Evolutionary conservation across 2,113 vertebrate species (phyloP), one percentile per base, ranked within the genome.

Genomic region (Tenebrosternarchus preto): DNA sequence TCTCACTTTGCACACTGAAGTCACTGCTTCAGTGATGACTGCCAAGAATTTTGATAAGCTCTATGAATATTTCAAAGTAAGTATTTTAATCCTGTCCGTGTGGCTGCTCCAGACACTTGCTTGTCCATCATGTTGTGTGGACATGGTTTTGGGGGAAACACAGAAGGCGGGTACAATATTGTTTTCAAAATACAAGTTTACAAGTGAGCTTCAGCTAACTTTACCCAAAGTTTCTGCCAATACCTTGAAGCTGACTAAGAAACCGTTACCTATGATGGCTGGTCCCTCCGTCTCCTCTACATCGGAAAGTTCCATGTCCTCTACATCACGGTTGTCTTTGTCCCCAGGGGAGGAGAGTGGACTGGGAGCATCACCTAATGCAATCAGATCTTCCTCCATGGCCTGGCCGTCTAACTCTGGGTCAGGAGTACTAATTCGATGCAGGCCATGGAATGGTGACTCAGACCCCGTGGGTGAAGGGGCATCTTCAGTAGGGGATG

Each of bases 221-320:
- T 1, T 15, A 15, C 11, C 43, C 43, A 50, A 36, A 36, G 39
- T 46, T 46, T 46, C 39, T 46, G 5, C 39, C 11, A 46, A 46
- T 9, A 46, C 8, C 39, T 46, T 46, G 9, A 46, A 46, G 39
- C 39, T 46, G 39, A 46, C 39, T 1, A 46, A 46, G 39, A 46
- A 46, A 12, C 12, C 15, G 43, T 0, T 89, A 98, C 97, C 95
- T 1, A 98, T 98, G 29, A 98, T 98, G 71, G 93, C 92, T 0
- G 92, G 85, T 2, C 80, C 82, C 61, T 0, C 94, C 33, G 4
- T 93, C 92, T 1, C 96, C 1, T 85, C 94, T 64, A 95, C 94
- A 0, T 99, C 97, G 0, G 97, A 99, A 0, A 99, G 94, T 27
- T 99, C 97, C 97, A 99, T 99, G 89, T 99, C 97, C 25, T 98